Base-by-base conservation (phyloP, 2,888 invertebrate species). In the Lithophane socia region DNA sequence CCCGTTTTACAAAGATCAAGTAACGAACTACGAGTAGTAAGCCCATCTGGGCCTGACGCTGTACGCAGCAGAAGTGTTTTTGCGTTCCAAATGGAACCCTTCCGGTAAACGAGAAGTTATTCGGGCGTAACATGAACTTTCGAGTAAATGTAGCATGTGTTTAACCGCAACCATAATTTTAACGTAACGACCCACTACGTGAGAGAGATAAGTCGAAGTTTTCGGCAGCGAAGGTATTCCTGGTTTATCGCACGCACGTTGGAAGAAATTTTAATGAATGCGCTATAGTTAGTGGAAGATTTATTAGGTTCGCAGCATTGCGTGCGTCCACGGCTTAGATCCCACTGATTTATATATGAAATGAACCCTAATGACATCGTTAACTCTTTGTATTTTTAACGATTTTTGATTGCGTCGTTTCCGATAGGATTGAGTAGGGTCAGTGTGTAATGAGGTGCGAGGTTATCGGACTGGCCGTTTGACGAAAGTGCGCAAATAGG, bases 71-170 rank as follows among this genome's bases (percentile, higher is more conserved):
- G 80, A 90, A 90, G 88, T 88, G 92, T 93, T 93, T 93, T 92
- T 91, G 90, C 88, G 86, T 83, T 76, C 89, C 86, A 86, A 90
- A 89, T 85, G 88, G 88, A 93, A 91, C 93, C 92, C 93, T 92
- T 92, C 90, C 88, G 90, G 89, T 92, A 92, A 94, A 93, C 93
- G 92, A 93, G 93, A 92, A 95, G 93, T 95, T 94, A 94, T 94
- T 95, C 94, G 91, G 89, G 95, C 93, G 95, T 91, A 94, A 93
- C 94, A 92, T 94, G 95, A 95, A 96, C 94, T 96, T 96, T 95
- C 94, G 92, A 95, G 93, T 95, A 95, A 96, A 96, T 95, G 96
- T 96, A 95, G 94, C 96, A 96, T 96, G 96, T 96, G 96, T 95
- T 96, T 94, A 95, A 95, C 96, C 95, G 91, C 93, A 88, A 92